Evolutionary conservation across 2,113 vertebrate species (phyloP), one percentile per base, ranked within the genome.

Genomic region (Sapayoa aenigma): DNA sequence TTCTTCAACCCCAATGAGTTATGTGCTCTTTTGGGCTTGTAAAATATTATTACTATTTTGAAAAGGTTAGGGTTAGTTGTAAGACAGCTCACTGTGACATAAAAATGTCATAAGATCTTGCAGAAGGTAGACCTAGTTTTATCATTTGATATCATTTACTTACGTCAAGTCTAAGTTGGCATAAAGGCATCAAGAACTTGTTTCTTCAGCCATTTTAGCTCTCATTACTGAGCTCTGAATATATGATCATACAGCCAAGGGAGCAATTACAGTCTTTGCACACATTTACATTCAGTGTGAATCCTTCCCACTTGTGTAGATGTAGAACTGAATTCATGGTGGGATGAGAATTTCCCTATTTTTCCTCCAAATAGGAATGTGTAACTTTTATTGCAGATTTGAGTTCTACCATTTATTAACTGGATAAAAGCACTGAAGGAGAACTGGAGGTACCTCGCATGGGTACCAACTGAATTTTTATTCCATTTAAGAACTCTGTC

Each of bases 231-330:
- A 19, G 3, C 77, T 69, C 39, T 63, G 19, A 75, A 44, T 44
- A 52, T 56, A 19, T 25, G 19, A 65, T 35, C 49, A 28, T n/a
- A 25, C 9, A 49, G n/a, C 6, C 23, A 56, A 83, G 5, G 11
- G 8, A 60, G 15, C 52, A 12, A 31, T 5, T 73, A 9, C 0
- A 0, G 5, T 80, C 11, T 28, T 66, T 65, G 37, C 1, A 1
- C 13, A 37, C 27, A 31, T 62, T 42, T 66, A 24, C 62, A 14
- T 89, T 90, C 59, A 39, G 2, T 39, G 12, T 27, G 30, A 71
- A 58, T 6, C 14, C 30, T 52, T 84, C 18, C 27, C 6, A 27
- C 63, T 47, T 72, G 18, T 3, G 0, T 6, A 66, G 56, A 82
- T 23, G 19, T 35, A 62, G 52, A 52, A 66, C 14, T 41, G 25